Evolutionary conservation across 2,113 vertebrate genomes (phyloP).

Genomic region (Orycteropus afer): DNA sequence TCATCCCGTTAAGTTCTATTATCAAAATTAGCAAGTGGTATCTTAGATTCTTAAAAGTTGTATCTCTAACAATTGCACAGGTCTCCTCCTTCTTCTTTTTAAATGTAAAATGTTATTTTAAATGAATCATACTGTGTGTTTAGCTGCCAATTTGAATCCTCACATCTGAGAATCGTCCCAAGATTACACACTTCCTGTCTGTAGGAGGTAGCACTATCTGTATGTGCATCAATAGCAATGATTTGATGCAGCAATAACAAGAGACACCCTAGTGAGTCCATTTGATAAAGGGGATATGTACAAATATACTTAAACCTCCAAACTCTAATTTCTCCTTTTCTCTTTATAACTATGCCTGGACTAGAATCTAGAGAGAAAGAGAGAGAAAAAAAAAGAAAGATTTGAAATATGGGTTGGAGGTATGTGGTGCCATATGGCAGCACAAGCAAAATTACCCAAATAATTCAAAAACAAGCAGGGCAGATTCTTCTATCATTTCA

Average conservation of each 20-base stretch:
- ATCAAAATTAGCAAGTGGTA: slow-evolving; percentile 79
- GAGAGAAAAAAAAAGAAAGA: not conserved
- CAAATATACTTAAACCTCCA: slow-evolving; percentile 69
- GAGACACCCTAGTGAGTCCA: slow-evolving; percentile 35
- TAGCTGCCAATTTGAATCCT: slow-evolving; percentile 65
- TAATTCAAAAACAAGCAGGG: slow-evolving; percentile 67
- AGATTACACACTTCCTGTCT: slow-evolving; percentile 67
- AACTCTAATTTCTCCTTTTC: slow-evolving; percentile 53
- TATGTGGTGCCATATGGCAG: slow-evolving; percentile 65
- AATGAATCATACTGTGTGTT: slow-evolving; percentile 61
- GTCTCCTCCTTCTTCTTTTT: slow-evolving; percentile 77
- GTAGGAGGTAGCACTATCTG: slow-evolving; percentile 50
- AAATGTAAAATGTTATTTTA: slow-evolving; percentile 72
- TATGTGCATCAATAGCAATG: slow-evolving; percentile 27
- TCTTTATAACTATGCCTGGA: slow-evolving; percentile 58
- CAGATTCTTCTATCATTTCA: not conserved
- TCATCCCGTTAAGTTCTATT: slow-evolving; percentile 82
- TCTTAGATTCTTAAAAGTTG: slow-evolving; percentile 79
- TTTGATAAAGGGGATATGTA: slow-evolving; percentile 30
- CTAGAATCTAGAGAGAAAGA: slow-evolving; percentile 35
- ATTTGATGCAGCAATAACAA: not conserved
- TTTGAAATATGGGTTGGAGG: slow-evolving; percentile 69
- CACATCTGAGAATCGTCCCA: slow-evolving; percentile 56
- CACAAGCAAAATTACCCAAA: slow-evolving; percentile 69
- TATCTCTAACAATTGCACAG: slow-evolving; percentile 63